Conservation (phyloP, 2,113 vertebrate species). For the Macquaria australasica region DNA sequence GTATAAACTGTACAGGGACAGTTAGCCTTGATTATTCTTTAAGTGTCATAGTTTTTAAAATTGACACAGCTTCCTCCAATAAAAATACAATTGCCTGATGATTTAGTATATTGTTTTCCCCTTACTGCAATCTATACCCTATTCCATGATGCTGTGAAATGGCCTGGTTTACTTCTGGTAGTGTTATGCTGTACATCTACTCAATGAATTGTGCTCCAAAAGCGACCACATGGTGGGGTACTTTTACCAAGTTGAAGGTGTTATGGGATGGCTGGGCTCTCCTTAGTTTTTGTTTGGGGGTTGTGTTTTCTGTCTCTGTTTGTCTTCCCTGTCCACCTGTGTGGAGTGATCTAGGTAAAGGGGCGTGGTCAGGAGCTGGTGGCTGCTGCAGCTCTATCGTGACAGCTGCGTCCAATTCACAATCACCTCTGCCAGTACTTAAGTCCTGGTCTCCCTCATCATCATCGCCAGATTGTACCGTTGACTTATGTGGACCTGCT, state of each 20-base stretch:
- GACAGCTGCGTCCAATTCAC: no score
- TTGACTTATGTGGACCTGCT: no score
- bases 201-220: slow-evolving; percentile 31
- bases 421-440: no score
- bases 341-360: no score
- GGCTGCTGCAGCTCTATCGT: no score
- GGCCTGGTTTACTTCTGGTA: not conserved
- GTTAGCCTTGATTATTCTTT: slow-evolving; percentile 1
- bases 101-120: not conserved
- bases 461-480: no score
- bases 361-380: no score
- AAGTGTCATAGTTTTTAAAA: slow-evolving; percentile 3
- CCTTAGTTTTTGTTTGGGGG: no score
- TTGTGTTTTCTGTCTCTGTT: no score
- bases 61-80: not conserved
- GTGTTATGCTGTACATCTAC: not conserved
- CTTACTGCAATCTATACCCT: not conserved
- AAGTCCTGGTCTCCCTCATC: no score
- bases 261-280: no score
- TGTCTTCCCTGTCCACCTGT: no score
- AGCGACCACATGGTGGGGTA: slow-evolving; percentile 60
- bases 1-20: not conserved
- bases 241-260: slow-evolving; percentile 30
- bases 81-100: not conserved
- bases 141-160: not conserved